Base-by-base conservation (phyloP, 2,888 invertebrate species). In the Trachelus tabidus region DNA sequence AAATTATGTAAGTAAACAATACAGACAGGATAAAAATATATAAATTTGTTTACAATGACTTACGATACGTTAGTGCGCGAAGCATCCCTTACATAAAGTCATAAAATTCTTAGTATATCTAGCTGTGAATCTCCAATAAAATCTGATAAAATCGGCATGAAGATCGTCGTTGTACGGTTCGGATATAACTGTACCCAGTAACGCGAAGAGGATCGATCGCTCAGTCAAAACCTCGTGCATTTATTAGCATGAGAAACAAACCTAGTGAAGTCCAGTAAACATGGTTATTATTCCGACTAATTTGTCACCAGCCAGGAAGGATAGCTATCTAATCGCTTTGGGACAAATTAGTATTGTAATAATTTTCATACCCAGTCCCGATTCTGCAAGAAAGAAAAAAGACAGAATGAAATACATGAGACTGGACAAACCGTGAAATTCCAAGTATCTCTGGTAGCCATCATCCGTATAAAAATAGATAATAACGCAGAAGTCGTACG, bases 111-210 rank as follows among this genome's bases (percentile, higher is more conserved):
- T 56, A 9, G 23, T 56, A 56, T 23, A 56, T 56, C 23, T 80
- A 83, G 85, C 83, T 84, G 83, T 84, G 83, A 85, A 84, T 82
- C 77, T 81, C 82, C 83, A 83, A 83, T 85, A 83, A 85, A 87
- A 88, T 86, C 84, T 83, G 85, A 85, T 87, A 87, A 87, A 88
- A 87, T 84, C 80, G 11, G 71, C 71, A 31, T 33, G 31, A 12
- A 15, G 31, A 34, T 34, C 12, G 71, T 23, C 71, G 71, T 31
- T 33, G 31, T 34, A 31, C 71, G 12, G 31, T 34, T 31, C 12
- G 71, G 23, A 56, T 56, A 56, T 56, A 56, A 56, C 56, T 23
- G 56, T 56, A 56, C 56, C 56, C 56, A 23, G 56, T 56, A 56
- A 56, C 23, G 9, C 23, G 56, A 9, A 2, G 56, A 56, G 56